Conservation (phyloP, 2,888 invertebrate genomes). For the Psylliodes chrysocephalus region DNA sequence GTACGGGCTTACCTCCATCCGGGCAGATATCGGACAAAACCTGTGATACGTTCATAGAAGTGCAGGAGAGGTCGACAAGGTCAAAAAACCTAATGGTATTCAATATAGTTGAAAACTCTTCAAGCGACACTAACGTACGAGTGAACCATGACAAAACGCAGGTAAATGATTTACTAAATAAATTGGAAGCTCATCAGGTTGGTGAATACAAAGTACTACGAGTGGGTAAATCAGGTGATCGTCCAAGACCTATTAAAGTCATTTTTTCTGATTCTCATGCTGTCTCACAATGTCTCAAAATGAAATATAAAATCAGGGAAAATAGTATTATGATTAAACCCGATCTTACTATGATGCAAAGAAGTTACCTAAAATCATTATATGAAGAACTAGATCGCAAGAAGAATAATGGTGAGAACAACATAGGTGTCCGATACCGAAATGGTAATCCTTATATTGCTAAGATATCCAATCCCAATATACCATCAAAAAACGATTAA, state of each 20-base stretch:
- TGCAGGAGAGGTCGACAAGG: background rate
- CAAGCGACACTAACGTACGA: background rate
- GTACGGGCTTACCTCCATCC: background rate
- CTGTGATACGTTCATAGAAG: background rate
- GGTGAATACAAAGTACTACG: background rate
- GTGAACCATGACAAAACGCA: background rate
- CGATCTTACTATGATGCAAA: too few relatives aligned
- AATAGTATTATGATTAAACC: too few relatives aligned
- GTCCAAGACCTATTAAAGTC: background rate
- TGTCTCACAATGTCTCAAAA: background rate
- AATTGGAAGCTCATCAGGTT: background rate
- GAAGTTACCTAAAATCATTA: too few relatives aligned
- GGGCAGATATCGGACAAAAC: background rate
- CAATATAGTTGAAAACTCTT: background rate
- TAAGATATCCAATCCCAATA: too few relatives aligned
- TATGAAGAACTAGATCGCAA: too few relatives aligned
- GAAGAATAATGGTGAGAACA: too few relatives aligned
- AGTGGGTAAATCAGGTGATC: background rate
- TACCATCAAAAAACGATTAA: too few relatives aligned
- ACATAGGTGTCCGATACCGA: too few relatives aligned
- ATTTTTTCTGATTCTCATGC: background rate
- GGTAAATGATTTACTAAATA: background rate
- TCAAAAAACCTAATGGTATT: background rate
- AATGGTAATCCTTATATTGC: too few relatives aligned
- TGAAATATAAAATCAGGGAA: too few relatives aligned